phyloP scores from a whole-genome alignment of 2,113 vertebrate genomes.

The Xiphophorus maculatus region DNA sequence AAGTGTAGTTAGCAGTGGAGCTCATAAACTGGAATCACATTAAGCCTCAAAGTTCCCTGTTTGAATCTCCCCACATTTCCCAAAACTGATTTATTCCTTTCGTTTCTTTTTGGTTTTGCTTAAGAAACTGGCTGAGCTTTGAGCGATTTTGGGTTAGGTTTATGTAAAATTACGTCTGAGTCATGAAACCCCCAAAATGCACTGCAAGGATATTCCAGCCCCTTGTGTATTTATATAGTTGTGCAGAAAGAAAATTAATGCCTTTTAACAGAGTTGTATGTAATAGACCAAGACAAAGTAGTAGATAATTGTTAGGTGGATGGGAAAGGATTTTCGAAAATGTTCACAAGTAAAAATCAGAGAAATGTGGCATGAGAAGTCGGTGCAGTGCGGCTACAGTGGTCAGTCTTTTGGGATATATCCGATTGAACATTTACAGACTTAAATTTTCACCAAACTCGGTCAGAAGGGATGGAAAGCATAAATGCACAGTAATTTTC shows the following conservation, averaged over 20 bases:
- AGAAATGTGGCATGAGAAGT: too few relatives aligned
- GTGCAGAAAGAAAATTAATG: background rate
- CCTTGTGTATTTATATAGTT: too few relatives aligned
- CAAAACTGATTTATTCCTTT: too few relatives aligned
- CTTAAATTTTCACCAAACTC: too few relatives aligned
- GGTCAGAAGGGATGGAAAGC: too few relatives aligned
- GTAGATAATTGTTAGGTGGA: background rate
- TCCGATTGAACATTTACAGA: too few relatives aligned
- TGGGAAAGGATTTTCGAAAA: background rate
- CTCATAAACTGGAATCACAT: conserved; percentile 36
- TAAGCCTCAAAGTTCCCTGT: background rate
- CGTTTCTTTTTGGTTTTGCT: background rate
- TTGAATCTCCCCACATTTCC: background rate
- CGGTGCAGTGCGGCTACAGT: too few relatives aligned
- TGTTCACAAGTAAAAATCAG: too few relatives aligned
- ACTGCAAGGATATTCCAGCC: background rate
- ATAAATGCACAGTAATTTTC: too few relatives aligned
- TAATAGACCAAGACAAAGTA: too few relatives aligned
- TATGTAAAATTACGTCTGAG: background rate
- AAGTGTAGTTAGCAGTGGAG: conserved; percentile 46
- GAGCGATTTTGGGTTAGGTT: background rate
- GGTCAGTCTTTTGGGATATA: too few relatives aligned
- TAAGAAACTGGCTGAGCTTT: background rate
- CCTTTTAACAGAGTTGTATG: too few relatives aligned
- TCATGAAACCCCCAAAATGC: background rate